A percentile compares a stretch with the other conserved stretches of the same genome.
These are phyloP conservation scores for Achlya flavicornis DNA, from an alignment of 2,888 invertebrate species.

Conservation along the genomic window DNA sequence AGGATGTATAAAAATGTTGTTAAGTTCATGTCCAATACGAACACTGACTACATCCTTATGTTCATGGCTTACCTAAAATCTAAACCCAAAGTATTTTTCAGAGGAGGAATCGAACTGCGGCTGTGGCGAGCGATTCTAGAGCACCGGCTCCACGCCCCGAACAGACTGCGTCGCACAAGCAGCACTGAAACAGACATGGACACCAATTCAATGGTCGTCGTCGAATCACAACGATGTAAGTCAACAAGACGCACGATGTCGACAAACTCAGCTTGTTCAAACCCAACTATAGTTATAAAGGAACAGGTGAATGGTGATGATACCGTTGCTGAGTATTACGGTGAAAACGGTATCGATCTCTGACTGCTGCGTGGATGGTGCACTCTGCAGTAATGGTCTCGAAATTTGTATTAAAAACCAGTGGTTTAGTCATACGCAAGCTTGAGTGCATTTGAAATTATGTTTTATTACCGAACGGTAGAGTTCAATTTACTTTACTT, in stretches of 20 bases:
- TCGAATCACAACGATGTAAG: slow-evolving; percentile 72
- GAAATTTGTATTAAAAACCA: slow-evolving; percentile 15
- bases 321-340: slow-evolving; percentile 57
- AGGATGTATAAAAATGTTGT: too few species aligned
- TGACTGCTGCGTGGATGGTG: slow-evolving; percentile 82
- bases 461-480: background rate
- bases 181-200: slow-evolving; percentile 77
- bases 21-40: too few species aligned
- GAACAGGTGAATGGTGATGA: slow-evolving; percentile 64
- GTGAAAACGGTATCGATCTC: slow-evolving; percentile 66
- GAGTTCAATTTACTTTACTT: background rate
- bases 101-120: slow-evolving; percentile 92
- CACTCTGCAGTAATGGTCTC: slow-evolving; percentile 70
- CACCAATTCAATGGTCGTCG: slow-evolving; percentile 74
- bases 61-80: too few species aligned
- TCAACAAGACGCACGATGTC: slow-evolving; percentile 52
- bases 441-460: background rate
- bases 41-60: too few species aligned
- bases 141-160: slow-evolving; percentile 71
- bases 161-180: slow-evolving; percentile 64
- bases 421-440: slow-evolving; percentile 9
- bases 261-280: slow-evolving; percentile 49
- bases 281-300: slow-evolving; percentile 70
- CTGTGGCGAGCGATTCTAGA: slow-evolving; percentile 92
- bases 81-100: slow-evolving; percentile 48